Evolutionary conservation across 2,113 vertebrate species (phyloP).

Genomic region (Trachemys scripta): DNA sequence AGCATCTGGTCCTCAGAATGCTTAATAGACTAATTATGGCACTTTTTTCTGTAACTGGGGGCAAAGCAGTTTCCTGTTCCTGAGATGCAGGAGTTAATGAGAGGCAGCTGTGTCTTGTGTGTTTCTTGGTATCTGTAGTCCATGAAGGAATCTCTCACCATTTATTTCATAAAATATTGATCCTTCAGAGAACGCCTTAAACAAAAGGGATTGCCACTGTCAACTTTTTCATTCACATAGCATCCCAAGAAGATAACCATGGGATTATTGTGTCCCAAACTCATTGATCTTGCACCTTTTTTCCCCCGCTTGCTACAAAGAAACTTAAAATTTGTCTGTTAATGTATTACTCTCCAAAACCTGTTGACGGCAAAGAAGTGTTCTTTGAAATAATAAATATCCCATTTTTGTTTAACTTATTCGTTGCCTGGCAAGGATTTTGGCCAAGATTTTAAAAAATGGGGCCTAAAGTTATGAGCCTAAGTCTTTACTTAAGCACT

Average conservation of each 20-base stretch:
- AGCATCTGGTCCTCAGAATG: not conserved
- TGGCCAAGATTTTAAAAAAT: not conserved
- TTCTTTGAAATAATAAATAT: not conserved
- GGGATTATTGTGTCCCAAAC: not conserved
- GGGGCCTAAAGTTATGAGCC: not conserved
- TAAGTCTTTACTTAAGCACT: not conserved
- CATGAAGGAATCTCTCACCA: slow-evolving; percentile 25
- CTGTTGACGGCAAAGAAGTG: not conserved
- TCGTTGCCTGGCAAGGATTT: not conserved
- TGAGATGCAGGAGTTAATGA: not conserved
- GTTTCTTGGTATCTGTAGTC: slow-evolving; percentile 8
- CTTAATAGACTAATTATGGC: not conserved
- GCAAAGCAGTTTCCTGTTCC: slow-evolving; percentile 25
- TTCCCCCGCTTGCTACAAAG: not conserved
- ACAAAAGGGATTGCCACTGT: not conserved
- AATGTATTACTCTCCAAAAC: not conserved
- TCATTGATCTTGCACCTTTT: not conserved
- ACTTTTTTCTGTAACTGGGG: slow-evolving; percentile 30
- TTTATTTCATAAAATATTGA: slow-evolving; percentile 34
- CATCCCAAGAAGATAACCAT: fast-evolving
- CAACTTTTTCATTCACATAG: fast-evolving
- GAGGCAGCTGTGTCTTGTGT: not conserved
- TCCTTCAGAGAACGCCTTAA: slow-evolving; percentile 15
- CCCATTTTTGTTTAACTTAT: too few species aligned
- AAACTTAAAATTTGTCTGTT: not conserved